phyloP scores from a whole-genome alignment of 2,113 vertebrate genomes.

The Elaphurus davidianus region DNA sequence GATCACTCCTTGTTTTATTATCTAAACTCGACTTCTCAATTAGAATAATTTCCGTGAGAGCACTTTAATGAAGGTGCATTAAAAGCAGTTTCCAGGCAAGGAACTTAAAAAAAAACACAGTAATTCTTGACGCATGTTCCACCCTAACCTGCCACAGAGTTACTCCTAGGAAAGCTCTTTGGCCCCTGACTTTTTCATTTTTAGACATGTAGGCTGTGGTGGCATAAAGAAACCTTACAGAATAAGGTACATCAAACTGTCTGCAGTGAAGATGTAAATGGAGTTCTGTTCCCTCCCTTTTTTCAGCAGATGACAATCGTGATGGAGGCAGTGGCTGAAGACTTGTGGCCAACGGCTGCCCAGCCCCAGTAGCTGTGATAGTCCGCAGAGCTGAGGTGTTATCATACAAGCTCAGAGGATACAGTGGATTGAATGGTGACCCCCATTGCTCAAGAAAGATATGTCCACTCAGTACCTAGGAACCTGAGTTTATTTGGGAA shows the following conservation, averaged over 20 bases:
- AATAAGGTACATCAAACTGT: neutral
- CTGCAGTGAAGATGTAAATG: neutral
- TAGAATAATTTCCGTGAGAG: neutral
- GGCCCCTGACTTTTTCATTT: neutral
- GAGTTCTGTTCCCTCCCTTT: neutral
- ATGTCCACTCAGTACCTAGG: neutral
- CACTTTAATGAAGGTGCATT: neutral
- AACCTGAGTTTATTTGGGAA: neutral
- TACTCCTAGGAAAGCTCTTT: neutral
- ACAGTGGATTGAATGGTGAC: neutral
- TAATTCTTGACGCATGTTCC: neutral
- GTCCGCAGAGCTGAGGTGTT: neutral
- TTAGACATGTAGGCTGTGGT: neutral
- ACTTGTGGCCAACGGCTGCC: neutral
- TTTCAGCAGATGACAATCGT: neutral
- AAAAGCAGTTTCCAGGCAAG: constrained; percentile 25
- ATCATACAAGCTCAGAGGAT: neutral
- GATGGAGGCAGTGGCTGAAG: neutral
- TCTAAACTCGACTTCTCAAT: neutral
- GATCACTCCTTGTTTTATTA: neutral
- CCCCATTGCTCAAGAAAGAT: neutral
- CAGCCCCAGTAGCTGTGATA: neutral
- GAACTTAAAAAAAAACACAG: constrained; percentile 19
- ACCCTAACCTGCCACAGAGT: neutral
- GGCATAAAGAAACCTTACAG: neutral